A percentile compares a stretch with the other conserved stretches of the same genome.
Conservation (phyloP, 2,113 vertebrate species). For the Myanophis thanlyinensis region DNA sequence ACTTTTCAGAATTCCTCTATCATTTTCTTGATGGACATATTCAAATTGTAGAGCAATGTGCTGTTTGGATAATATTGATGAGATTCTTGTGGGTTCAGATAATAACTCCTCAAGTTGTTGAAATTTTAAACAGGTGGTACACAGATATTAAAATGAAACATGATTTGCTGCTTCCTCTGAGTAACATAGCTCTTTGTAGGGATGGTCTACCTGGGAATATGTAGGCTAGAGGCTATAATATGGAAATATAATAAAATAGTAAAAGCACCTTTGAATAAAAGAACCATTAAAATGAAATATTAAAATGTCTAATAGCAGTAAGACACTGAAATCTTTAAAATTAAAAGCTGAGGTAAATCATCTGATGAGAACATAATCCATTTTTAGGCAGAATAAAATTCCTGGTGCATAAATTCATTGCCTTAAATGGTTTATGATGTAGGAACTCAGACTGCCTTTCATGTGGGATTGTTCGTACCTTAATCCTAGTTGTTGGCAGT, state of each 20-base stretch:
- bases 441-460: not conserved
- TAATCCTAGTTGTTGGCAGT: not conserved
- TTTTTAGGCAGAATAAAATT: not conserved
- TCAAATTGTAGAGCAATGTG: not conserved
- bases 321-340: not conserved
- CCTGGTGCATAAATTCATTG: not conserved
- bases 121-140: not conserved
- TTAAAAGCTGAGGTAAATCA: not conserved
- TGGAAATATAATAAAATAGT: not conserved
- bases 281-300: not conserved
- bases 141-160: not conserved
- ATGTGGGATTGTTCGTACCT: not conserved
- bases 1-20: not conserved
- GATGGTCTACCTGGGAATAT: not conserved
- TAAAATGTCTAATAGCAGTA: not conserved
- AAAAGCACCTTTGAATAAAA: not conserved
- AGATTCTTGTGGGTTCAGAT: not conserved
- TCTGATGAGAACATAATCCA: not conserved
- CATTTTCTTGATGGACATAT: not conserved
- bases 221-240: not conserved
- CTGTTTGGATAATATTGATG: not conserved
- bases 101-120: not conserved
- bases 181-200: not conserved
- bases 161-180: not conserved
- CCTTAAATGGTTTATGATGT: not conserved